Evolutionary conservation across 2,797 vertebrate species (phyloP).

Genomic region (Rhyacichthys aspro): DNA sequence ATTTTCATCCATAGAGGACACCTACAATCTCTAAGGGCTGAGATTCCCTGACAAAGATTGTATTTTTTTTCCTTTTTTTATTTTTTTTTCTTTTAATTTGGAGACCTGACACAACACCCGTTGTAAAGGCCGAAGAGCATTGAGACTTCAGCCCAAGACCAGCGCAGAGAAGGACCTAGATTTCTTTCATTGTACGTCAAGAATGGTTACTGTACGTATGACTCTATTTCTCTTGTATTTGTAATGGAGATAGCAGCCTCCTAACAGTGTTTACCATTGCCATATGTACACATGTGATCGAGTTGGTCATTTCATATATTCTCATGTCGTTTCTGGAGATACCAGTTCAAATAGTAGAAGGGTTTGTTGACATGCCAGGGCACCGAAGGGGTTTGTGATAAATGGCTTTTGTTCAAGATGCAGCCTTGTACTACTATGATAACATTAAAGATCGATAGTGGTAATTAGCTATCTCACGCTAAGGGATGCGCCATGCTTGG

Average conservation of each 20-base stretch:
- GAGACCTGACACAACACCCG: slow-evolving; percentile 56
- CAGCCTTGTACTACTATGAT: slow-evolving; percentile 55
- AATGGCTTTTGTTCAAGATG: slow-evolving; percentile 22
- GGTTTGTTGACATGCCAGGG: slow-evolving; percentile 33
- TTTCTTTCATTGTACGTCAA: slow-evolving; percentile 84
- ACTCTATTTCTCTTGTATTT: slow-evolving; percentile 65
- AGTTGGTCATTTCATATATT: slow-evolving; percentile 32
- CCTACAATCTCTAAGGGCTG: slow-evolving; percentile 80
- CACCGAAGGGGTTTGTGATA: slow-evolving; percentile 25
- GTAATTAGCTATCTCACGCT: slow-evolving; percentile 70
- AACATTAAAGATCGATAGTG: slow-evolving; percentile 71
- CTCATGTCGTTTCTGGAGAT: background rate
- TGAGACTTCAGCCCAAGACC: slow-evolving; percentile 74
- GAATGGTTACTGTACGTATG: slow-evolving; percentile 90
- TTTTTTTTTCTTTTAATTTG: slow-evolving; percentile 79
- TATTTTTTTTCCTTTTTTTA: slow-evolving; percentile 78
- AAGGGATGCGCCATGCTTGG: slow-evolving; percentile 75
- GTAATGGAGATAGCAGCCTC: slow-evolving; percentile 38
- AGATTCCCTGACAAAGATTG: slow-evolving; percentile 77
- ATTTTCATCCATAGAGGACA: slow-evolving; percentile 84
- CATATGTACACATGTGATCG: slow-evolving; percentile 46
- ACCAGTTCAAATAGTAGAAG: slow-evolving; percentile 3
- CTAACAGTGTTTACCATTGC: slow-evolving; percentile 16
- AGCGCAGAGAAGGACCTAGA: slow-evolving; percentile 84
- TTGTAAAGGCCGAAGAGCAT: slow-evolving; percentile 66